phyloP scores from a whole-genome alignment of 2,888 invertebrate genomes.

The Tenthredo scrophulariae region DNA sequence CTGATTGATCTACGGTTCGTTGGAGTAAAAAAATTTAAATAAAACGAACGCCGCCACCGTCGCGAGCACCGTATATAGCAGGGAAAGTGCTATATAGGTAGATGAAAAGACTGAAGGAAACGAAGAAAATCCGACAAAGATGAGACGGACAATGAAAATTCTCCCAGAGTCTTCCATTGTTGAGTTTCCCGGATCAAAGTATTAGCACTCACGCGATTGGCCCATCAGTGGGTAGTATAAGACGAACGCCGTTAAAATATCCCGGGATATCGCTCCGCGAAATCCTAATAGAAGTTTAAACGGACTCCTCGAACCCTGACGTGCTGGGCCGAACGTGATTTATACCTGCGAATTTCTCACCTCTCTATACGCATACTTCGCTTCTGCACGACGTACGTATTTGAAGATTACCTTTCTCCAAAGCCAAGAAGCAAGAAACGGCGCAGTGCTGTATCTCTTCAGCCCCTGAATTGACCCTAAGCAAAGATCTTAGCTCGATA shows the following conservation, averaged over 20 bases:
- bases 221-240: conserved; percentile 29
- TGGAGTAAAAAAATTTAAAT: conserved; percentile 11
- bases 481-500: conserved; percentile 39
- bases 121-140: conserved; percentile 35
- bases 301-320: neutral
- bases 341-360: neutral
- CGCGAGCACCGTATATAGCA: neutral
- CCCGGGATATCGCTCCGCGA: conserved; percentile 29
- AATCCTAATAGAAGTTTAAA: conserved; percentile 50
- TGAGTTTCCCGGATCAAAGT: conserved; percentile 46
- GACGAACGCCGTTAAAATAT: conserved; percentile 35
- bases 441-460: neutral
- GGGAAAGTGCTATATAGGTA: neutral
- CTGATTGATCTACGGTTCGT: conserved; percentile 23
- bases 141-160: conserved; percentile 43
- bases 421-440: neutral
- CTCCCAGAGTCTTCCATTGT: conserved; percentile 41
- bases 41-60: neutral
- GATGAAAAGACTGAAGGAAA: neutral
- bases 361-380: neutral
- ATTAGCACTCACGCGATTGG: conserved; percentile 52
- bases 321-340: conserved; percentile 31
- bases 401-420: neutral
- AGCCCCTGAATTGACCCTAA: conserved; percentile 20
- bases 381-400: neutral